phyloP scores from a whole-genome alignment of 2,113 vertebrate genomes.

The Pampusana beccarii region DNA sequence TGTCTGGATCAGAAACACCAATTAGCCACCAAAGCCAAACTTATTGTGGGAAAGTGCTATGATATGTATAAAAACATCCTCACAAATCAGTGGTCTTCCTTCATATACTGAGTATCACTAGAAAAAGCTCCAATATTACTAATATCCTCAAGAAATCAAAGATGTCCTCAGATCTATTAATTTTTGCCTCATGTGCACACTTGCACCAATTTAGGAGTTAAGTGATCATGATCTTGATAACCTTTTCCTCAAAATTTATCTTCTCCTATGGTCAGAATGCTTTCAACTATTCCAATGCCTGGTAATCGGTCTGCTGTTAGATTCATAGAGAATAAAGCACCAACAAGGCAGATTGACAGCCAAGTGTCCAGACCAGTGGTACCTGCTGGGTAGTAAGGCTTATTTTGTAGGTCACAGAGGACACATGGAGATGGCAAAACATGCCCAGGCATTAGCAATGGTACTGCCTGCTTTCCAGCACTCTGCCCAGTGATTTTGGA shows the following conservation, averaged over 20 bases:
- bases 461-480: neutral
- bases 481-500: neutral
- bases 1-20: neutral
- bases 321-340: neutral
- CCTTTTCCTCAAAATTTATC: neutral
- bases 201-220: neutral
- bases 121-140: neutral
- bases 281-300: neutral
- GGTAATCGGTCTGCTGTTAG: neutral
- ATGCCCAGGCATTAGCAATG: neutral
- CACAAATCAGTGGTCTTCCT: neutral
- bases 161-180: neutral
- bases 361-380: neutral
- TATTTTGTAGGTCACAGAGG: neutral
- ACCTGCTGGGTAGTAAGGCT: neutral
- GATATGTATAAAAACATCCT: neutral
- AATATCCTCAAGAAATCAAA: neutral
- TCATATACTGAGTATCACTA: neutral
- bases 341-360: neutral
- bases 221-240: neutral
- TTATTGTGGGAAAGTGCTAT: neutral
- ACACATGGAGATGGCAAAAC: neutral
- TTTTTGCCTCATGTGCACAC: neutral
- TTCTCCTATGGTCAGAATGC: neutral
- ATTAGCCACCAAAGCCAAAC: neutral